Evolutionary conservation across 2,113 vertebrate species (phyloP), one percentile per base, ranked within the genome.

Genomic region (Oryzias javanicus): DNA sequence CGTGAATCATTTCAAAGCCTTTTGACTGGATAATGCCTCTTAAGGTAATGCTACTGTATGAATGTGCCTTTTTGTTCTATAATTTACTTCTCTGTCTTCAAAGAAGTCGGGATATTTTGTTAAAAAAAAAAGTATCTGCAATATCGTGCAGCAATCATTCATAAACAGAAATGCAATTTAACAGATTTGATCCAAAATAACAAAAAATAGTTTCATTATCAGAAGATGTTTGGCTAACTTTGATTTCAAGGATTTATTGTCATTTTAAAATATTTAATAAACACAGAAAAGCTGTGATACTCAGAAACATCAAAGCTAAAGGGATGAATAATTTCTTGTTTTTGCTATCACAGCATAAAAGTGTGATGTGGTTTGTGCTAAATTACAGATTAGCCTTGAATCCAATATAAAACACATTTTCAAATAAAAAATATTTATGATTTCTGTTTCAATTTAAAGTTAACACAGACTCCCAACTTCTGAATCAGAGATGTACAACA

Each of bases 41-140:
- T 64, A 59, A 76, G 66, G 61, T 55, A 53, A 55, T 80, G 45
- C 7, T 35, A 35, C 35, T 35, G 51, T 74, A 78, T 80, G 78
- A 82, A 83, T 78, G 84, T 88, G 84, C 84, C 86, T 88, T 88
- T 82, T 74, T 22, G 71, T 49, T 69, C 12, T 35, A 35, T 35
- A 35, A 73, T 60, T 73, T 58, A 19, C n/a, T 20, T 17, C 24
- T 44, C 42, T 45, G 49, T 63, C n/a, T 53, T 63, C 14, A 46
- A 63, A 53, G 35, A 53, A 19, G 42, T 46, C 35, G 49, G 25
- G 42, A 62, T 35, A 63, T 14, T 6, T 1, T 4, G 3, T 18
- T n/a, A n/a, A n/a, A n/a, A 29, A 62, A 49, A 15, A 16, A 49
- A 24, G 7, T 10, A 2, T n/a, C 42, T 56, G 14, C 17, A 10